phyloP scores from a whole-genome alignment of 2,797 vertebrate genomes.

The Geotria australis region DNA sequence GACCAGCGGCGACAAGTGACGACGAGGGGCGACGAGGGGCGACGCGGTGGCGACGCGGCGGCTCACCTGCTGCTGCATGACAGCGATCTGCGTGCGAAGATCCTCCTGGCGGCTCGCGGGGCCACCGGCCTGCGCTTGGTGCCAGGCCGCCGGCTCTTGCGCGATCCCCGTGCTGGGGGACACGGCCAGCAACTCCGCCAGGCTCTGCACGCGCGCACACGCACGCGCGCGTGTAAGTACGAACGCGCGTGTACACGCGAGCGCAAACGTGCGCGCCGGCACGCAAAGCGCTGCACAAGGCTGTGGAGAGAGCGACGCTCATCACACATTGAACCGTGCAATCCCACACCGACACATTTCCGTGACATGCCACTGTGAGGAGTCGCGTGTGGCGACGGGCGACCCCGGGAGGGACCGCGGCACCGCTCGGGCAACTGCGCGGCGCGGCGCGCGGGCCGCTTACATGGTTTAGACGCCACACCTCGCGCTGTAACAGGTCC shows the following conservation, averaged over 20 bases:
- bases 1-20: too few species aligned
- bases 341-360: too few species aligned
- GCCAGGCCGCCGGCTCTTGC: slow-evolving; percentile 16
- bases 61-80: slow-evolving; percentile 75
- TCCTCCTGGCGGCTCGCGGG: slow-evolving; percentile 39
- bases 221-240: too few species aligned
- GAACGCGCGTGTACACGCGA: too few species aligned
- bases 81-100: slow-evolving; percentile 58
- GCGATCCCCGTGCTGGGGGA: slow-evolving; percentile 25
- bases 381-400: too few species aligned
- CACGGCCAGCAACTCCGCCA: slow-evolving; percentile 63
- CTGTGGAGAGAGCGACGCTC: not conserved
- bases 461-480: slow-evolving; percentile 77
- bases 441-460: accelerated
- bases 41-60: not conserved
- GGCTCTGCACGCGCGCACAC: slow-evolving; percentile 18
- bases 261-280: not conserved
- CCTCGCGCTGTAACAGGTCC: slow-evolving; percentile 90
- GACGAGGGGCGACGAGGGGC: too few species aligned
- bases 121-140: slow-evolving; percentile 19
- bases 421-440: not conserved
- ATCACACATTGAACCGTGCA: too few species aligned
- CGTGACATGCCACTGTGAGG: too few species aligned
- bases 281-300: not conserved
- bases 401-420: not conserved